Percentiles rank a stretch among this genome's conserved stretches.
Conservation (phyloP, 2,888 invertebrate genomes). For the Liodrosophila aerea region DNA sequence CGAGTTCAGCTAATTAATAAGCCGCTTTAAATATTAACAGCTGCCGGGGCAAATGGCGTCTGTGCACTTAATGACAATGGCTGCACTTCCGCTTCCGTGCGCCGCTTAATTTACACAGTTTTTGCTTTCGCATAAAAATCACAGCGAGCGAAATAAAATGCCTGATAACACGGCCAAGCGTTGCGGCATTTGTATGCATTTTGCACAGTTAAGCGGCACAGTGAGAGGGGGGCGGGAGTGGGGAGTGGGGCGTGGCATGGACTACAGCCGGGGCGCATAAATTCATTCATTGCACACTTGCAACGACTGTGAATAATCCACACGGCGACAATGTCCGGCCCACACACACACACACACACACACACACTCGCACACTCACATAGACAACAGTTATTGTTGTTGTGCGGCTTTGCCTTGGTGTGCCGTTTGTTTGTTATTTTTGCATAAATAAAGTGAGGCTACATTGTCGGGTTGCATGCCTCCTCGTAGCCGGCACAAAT, state of each 20-base stretch:
- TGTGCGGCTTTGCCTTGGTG: conserved; percentile 16
- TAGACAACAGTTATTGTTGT: conserved; percentile 47
- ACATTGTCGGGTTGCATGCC: conserved; percentile 27
- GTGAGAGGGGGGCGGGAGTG: background rate
- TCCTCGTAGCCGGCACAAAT: conserved; percentile 64
- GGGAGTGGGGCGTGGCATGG: conserved; percentile 14
- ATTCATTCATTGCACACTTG: conserved; percentile 77
- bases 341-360: conserved; percentile 14
- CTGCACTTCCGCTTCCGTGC: conserved; percentile 67
- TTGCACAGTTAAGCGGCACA: conserved; percentile 62
- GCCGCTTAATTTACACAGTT: conserved; percentile 58
- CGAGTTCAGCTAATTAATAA: conserved; percentile 50
- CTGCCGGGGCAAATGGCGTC: conserved; percentile 38
- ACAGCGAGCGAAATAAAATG: conserved; percentile 51
- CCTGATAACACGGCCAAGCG: conserved; percentile 63
- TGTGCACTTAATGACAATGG: conserved; percentile 54
- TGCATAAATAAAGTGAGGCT: conserved; percentile 72
- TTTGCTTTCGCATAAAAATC: conserved; percentile 30
- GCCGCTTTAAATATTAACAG: conserved; percentile 61
- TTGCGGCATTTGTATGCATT: conserved; percentile 70
- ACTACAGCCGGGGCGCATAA: conserved; percentile 57
- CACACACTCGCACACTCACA: conserved; percentile 17
- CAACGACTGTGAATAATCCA: conserved; percentile 78
- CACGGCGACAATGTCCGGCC: conserved; percentile 71
- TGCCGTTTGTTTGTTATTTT: conserved; percentile 72